phyloP scores from a whole-genome alignment of 1,140 invertebrate species.

The Ceratina japonica region DNA sequence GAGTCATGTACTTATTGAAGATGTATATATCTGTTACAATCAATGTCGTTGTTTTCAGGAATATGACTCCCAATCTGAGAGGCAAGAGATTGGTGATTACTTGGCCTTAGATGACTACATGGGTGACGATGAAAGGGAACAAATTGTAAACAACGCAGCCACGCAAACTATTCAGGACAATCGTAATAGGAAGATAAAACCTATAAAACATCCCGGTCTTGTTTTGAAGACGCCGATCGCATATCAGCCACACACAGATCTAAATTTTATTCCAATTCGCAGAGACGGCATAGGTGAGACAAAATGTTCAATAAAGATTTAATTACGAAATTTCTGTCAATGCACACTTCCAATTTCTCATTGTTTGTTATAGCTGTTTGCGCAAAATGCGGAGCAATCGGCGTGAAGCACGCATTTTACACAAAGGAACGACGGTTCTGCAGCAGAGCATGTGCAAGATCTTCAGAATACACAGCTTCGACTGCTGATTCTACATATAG shows the following conservation, averaged over 20 bases:
- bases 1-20: background rate
- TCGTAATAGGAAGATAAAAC: constrained; percentile 85
- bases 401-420: constrained; percentile 94
- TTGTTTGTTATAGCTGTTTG: constrained; percentile 85
- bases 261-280: constrained; percentile 88
- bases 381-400: constrained; percentile 93
- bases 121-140: constrained; percentile 76
- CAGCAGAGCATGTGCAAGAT: constrained; percentile 86
- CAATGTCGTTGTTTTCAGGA: constrained; percentile 58
- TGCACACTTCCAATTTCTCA: background rate
- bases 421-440: constrained; percentile 91
- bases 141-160: constrained; percentile 80
- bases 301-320: background rate
- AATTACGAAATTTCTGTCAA: constrained; percentile 7
- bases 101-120: constrained; percentile 77
- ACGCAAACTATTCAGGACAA: constrained; percentile 80
- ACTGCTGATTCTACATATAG: constrained; percentile 77
- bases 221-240: constrained; percentile 89
- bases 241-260: constrained; percentile 88
- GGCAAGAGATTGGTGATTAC: constrained; percentile 73
- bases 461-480: constrained; percentile 72
- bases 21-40: background rate
- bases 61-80: constrained; percentile 72
- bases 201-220: constrained; percentile 87
- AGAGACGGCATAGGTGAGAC: constrained; percentile 90